Conservation (phyloP, 2,888 invertebrate species). For the Dorcus parallelipipedus region DNA sequence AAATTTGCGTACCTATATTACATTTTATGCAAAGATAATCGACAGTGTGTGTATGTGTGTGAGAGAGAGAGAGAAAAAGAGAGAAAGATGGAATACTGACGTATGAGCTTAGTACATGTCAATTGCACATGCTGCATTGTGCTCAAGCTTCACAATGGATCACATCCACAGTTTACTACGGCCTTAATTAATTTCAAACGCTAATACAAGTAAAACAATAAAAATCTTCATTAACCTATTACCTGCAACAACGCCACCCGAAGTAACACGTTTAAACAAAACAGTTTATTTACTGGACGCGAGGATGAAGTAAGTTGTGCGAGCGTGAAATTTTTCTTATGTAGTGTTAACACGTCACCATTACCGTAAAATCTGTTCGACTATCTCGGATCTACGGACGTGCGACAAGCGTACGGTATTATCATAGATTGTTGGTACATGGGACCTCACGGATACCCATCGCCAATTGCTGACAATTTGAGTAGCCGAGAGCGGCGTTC, state of each 20-base stretch:
- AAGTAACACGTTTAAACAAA: too few relatives aligned
- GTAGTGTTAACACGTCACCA: slow-evolving; percentile 9
- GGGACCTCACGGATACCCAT: slow-evolving; percentile 23
- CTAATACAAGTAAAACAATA: neutral
- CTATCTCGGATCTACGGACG: slow-evolving; percentile 17
- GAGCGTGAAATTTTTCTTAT: slow-evolving; percentile 1
- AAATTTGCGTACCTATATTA: neutral
- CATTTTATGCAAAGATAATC: slow-evolving; percentile 9
- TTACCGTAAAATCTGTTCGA: slow-evolving; percentile 14
- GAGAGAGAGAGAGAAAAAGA: too few relatives aligned
- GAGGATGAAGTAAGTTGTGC: neutral
- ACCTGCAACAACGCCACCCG: neutral
- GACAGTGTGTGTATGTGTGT: neutral
- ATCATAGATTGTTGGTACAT: slow-evolving; percentile 25
- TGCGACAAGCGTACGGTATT: slow-evolving; percentile 19
- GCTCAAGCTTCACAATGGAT: slow-evolving; percentile 14
- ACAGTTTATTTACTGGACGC: too few relatives aligned
- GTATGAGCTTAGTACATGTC: slow-evolving; percentile 15
- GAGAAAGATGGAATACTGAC: neutral
- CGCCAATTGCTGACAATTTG: slow-evolving; percentile 27
- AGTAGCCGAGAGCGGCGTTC: slow-evolving; percentile 24
- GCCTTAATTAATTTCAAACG: slow-evolving; percentile 5
- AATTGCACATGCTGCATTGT: slow-evolving; percentile 19
- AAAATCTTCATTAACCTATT: neutral
- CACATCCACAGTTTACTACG: slow-evolving; percentile 3